Percentiles rank a stretch among this genome's conserved stretches.
Evolutionary conservation across 2,888 invertebrate species (phyloP).

Genomic region (Dasysyrphus tricinctus): DNA sequence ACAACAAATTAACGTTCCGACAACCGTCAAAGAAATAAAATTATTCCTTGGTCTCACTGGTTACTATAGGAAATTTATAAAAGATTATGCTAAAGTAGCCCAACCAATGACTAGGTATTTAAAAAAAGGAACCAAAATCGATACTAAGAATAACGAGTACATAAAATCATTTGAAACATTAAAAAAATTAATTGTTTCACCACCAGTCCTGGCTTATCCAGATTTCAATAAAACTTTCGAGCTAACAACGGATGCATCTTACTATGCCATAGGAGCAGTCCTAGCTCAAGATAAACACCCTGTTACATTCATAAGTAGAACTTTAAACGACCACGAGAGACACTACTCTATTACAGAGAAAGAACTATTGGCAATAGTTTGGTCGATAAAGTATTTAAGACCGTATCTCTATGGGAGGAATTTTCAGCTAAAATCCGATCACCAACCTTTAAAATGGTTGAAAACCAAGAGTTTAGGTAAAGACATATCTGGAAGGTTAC

Average conservation of each 20-base stretch:
- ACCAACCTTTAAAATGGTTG: slow-evolving; percentile 1
- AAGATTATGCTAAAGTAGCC: not conserved
- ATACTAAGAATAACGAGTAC: not conserved
- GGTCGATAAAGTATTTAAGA: not conserved
- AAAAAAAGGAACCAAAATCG: not conserved
- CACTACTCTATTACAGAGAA: not conserved
- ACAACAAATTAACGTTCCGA: not conserved
- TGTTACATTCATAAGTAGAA: not conserved
- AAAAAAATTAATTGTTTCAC: not conserved
- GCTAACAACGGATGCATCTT: not conserved
- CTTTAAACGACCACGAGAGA: not conserved
- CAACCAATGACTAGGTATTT: too few relatives aligned
- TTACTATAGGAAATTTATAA: not conserved
- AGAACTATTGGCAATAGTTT: not conserved
- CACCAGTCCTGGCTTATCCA: not conserved
- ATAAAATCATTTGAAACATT: not conserved
- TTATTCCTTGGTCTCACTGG: not conserved
- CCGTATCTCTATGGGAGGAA: slow-evolving; percentile 73
- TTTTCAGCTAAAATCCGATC: slow-evolving; percentile 14
- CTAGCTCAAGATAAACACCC: not conserved
- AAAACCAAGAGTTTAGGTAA: not conserved
- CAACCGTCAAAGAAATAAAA: not conserved
- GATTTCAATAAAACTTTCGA: not conserved
- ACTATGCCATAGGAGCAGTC: not conserved
- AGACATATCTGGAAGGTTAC: not conserved